Evolutionary conservation across 2,797 vertebrate species (phyloP), one percentile per base, ranked within the genome.

Genomic region (Syngnathus rostellatus): DNA sequence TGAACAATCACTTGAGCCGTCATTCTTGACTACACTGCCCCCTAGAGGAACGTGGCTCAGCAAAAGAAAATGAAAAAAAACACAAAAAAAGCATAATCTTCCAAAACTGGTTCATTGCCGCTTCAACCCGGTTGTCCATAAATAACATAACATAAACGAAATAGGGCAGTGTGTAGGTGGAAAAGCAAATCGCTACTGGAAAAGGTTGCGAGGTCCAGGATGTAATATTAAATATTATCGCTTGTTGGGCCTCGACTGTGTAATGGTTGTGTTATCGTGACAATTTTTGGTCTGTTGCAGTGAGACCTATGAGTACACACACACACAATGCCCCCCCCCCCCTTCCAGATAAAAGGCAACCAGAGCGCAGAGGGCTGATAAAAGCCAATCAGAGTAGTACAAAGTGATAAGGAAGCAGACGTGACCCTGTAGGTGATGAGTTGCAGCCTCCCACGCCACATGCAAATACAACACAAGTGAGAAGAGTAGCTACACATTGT

Each of bases 261-360:
- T 23, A 45, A 62, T 8, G 40, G 12, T 45, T 62, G 21, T 45
- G 41, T 62, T 45, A 62, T 45, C 60, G 16, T 1, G 2, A 1
- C 60, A 17, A 45, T 45, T 62, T 45, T 45, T 45, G 60, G 8
- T 45, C 40, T 45, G 60, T 31, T 62, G 60, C 39, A 62, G 60
- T 45, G 60, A 62, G 60, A 45, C 60, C 40, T 16, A 14, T 16
- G 60, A 62, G 60, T 41, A 39, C 62, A 60, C 62, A 62, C 54
- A 37, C 21, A 62, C 23, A 45, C 25, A 60, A 12, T 9, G 21
- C 23, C 21, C 21, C 41, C 63, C n/a, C 53, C 25, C 21, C 39
- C 63, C 21, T 19, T 39, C 62, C 54, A 83, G 83, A 87, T 86
- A 85, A 85, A 63, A 63, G 67, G 84, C 84, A 87, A 88, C 83